These are phyloP conservation scores for Rhogogaster chlorosoma DNA, from an alignment of 2,888 invertebrate species.

Conservation along the genomic window DNA sequence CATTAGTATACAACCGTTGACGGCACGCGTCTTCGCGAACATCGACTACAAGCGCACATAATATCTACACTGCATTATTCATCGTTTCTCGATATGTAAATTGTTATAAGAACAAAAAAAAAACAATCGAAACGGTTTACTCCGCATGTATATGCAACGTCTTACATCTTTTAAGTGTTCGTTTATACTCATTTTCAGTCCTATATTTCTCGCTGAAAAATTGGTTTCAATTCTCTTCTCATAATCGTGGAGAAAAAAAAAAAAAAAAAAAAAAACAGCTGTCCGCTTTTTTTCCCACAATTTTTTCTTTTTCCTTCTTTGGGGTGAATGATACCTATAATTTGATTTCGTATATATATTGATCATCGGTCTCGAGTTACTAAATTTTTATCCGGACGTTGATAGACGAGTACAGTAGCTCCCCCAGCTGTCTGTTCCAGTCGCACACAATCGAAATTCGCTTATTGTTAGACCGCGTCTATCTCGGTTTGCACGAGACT, in stretches of 20 bases:
- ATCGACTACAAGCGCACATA: neutral
- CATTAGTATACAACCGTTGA: neutral
- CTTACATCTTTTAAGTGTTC: neutral
- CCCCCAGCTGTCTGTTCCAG: constrained; percentile 14
- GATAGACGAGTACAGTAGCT: neutral
- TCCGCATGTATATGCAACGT: neutral
- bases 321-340: neutral
- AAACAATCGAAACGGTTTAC: neutral
- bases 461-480: neutral
- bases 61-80: neutral
- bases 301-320: neutral
- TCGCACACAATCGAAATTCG: neutral
- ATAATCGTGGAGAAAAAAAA: neutral
- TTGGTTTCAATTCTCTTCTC: no score
- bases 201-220: no score
- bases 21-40: neutral
- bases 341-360: neutral
- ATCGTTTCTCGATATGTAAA: neutral
- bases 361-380: neutral
- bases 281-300: neutral
- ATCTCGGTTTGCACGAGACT: neutral
- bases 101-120: neutral
- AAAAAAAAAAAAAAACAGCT: no score
- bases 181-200: neutral
- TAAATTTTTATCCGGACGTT: neutral